Evolutionary conservation across 2,797 vertebrate species (phyloP), one percentile per base, ranked within the genome.

Genomic region (Microtus obscurus): DNA sequence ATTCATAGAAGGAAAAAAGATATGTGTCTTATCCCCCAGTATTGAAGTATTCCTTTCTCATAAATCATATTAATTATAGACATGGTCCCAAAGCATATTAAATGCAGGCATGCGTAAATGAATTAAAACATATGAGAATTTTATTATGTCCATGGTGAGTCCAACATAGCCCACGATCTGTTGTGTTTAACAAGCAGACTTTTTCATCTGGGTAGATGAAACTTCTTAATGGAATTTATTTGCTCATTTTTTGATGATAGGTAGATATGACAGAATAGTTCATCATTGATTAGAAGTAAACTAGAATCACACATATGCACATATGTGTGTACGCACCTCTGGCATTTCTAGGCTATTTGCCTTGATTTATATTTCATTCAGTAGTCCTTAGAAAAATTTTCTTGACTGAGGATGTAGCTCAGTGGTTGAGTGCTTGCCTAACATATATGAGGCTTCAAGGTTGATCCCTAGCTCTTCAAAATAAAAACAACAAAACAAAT

Each of bases 111-210:
- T 98, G 98, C 98, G 95, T 98, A 99, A 98, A 99, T 98, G 98
- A 98, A 98, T 98, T 98, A 98, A 99, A 99, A 98, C 98, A 99
- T 94, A 97, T 98, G 98, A 98, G 98, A 91, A 96, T 98, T 98
- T 98, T 98, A 98, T 98, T 98, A 97, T 83, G 97, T 94, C 87
- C 93, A 97, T 51, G 95, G 97, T 98, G 87, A 89, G 95, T 97
- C 96, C 97, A 87, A 97, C 71, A 73, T 77, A 96, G 95, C 96
- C 81, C 90, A 93, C 98, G 96, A 95, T 91, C 90, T 94, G 91
- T 85, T 69, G 31, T 29, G 10, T 69, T 94, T 96, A 98, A 97
- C 53, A 87, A 81, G 40, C 93, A 79, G 94, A 67, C 74, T 96
- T 83, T 95, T 98, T 98, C 59, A 94, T 97, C 97, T 98, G 94